Evolutionary conservation across 2,888 invertebrate species (phyloP).

Genomic region (Deilephila porcellus): DNA sequence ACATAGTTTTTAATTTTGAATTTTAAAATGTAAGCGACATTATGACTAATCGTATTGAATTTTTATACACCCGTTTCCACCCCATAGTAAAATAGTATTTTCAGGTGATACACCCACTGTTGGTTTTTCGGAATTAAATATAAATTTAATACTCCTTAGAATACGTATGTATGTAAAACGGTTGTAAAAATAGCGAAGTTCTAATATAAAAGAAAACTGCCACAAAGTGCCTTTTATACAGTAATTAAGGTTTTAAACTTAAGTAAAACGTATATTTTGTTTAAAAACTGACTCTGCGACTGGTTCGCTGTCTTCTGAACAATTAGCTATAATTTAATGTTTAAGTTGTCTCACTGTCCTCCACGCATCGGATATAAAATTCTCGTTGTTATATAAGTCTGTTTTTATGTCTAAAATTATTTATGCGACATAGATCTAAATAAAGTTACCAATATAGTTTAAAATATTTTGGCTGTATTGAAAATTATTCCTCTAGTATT

Average conservation of each 20-base stretch:
- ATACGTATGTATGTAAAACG: slow-evolving; percentile 62
- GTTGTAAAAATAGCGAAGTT: slow-evolving; percentile 66
- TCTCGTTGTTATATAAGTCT: slow-evolving; percentile 64
- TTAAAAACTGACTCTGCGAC: slow-evolving; percentile 60
- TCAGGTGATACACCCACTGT: slow-evolving; percentile 38
- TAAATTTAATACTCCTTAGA: slow-evolving; percentile 75
- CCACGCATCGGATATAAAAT: slow-evolving; percentile 47
- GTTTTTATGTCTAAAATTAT: slow-evolving; percentile 70
- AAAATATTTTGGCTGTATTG: slow-evolving; percentile 54
- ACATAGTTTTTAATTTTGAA: not conserved
- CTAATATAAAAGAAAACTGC: slow-evolving; percentile 76
- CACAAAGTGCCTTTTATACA: slow-evolving; percentile 82
- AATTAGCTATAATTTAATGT: slow-evolving; percentile 55
- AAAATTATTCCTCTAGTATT: slow-evolving; percentile 35
- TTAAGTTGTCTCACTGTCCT: slow-evolving; percentile 47
- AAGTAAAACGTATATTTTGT: slow-evolving; percentile 47
- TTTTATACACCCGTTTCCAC: slow-evolving; percentile 29
- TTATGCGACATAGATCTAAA: slow-evolving; percentile 78
- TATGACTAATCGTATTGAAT: slow-evolving; percentile 49
- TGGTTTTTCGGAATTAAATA: slow-evolving; percentile 31
- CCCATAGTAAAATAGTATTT: slow-evolving; percentile 26
- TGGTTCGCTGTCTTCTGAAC: slow-evolving; percentile 72
- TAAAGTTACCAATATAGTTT: slow-evolving; percentile 82
- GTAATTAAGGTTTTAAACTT: slow-evolving; percentile 56
- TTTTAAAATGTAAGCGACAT: not conserved